These are phyloP conservation scores for Tragelaphus imberbis DNA, from an alignment of 2,113 vertebrate species.

Conservation along the genomic window DNA sequence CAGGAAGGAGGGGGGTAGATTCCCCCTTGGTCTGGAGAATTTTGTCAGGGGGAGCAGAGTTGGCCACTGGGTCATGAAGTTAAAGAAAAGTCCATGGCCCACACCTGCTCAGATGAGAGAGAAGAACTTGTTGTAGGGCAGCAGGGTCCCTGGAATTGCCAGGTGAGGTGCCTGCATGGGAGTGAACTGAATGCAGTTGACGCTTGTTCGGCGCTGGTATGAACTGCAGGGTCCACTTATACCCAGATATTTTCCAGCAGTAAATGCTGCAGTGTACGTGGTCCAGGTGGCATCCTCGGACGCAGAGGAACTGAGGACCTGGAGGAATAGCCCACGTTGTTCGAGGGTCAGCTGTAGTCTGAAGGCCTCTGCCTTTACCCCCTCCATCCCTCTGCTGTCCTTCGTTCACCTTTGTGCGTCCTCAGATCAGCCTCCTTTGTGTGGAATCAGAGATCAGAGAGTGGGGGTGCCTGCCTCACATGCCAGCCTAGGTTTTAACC, in stretches of 20 bases:
- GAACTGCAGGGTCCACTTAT: not conserved
- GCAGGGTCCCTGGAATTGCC: not conserved
- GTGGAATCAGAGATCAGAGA: not conserved
- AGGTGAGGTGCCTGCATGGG: not conserved
- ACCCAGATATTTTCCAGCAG: not conserved
- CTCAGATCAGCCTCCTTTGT: not conserved
- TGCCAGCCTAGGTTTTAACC: not conserved
- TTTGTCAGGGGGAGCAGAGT: not conserved
- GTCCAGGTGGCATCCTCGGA: not conserved
- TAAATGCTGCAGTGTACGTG: not conserved
- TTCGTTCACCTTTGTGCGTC: not conserved
- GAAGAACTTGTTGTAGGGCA: not conserved
- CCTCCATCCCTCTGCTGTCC: not conserved
- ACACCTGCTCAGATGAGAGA: not conserved
- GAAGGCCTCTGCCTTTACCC: not conserved
- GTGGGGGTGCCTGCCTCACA: not conserved
- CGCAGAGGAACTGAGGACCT: not conserved
- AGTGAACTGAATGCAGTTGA: not conserved
- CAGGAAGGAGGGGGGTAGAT: not conserved
- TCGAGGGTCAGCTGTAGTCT: not conserved
- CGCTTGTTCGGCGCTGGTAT: not conserved
- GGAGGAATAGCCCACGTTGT: not conserved
- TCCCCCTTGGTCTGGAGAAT: not conserved
- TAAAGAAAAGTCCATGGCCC: not conserved
- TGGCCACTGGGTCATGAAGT: not conserved